phyloP scores from a whole-genome alignment of 2,888 invertebrate species.

The Dyspetes luteomarginatus region DNA sequence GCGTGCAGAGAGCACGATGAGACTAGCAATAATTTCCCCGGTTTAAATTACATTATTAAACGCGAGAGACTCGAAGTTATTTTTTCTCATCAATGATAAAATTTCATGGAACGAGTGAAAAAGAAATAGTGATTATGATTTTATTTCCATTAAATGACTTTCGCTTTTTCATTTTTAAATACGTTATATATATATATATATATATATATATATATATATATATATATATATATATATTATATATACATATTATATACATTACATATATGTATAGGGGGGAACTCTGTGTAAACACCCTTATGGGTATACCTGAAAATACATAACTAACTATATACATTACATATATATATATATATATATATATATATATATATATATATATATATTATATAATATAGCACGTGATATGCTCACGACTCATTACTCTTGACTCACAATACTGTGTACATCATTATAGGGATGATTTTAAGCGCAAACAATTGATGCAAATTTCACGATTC shows the following conservation, averaged over 20 bases:
- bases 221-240: too few relatives aligned
- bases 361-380: too few relatives aligned
- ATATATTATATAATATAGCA: too few relatives aligned
- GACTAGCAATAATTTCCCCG: slow-evolving; percentile 26
- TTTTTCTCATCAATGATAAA: slow-evolving; percentile 53
- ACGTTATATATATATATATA: too few relatives aligned
- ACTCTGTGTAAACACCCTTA: too few relatives aligned
- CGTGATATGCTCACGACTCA: slow-evolving; percentile 18
- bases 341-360: too few relatives aligned
- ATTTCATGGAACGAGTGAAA: slow-evolving; percentile 30
- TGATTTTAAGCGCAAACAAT: slow-evolving; percentile 39
- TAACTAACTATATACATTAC: too few relatives aligned
- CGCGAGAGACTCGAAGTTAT: slow-evolving; percentile 21
- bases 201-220: too few relatives aligned
- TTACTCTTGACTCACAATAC: slow-evolving; percentile 45
- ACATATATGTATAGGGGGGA: too few relatives aligned
- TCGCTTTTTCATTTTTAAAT: neutral
- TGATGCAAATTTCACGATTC: slow-evolving; percentile 72
- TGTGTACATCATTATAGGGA: slow-evolving; percentile 1
- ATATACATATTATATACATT: too few relatives aligned
- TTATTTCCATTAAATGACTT: slow-evolving; percentile 5
- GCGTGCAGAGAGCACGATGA: slow-evolving; percentile 40
- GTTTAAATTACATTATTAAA: slow-evolving; percentile 54
- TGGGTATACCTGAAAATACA: too few relatives aligned
- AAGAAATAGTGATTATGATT: slow-evolving; percentile 2